Conservation (phyloP, 1,140 invertebrate genomes). For the Heliconius hermathena region DNA sequence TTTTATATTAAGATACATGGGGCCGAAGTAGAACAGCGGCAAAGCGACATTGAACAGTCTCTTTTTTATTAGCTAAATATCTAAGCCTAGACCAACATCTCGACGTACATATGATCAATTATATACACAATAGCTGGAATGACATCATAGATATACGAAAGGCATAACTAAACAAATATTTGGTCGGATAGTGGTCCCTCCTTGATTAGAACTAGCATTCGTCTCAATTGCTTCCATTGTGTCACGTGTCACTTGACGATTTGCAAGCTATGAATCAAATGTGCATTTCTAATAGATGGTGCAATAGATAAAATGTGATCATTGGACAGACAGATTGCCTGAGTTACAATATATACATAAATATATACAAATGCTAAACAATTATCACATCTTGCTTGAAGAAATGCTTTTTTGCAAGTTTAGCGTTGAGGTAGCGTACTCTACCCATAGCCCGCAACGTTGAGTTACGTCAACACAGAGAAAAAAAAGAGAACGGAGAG, state of each 20-base stretch:
- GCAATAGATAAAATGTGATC: background rate
- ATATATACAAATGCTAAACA: background rate
- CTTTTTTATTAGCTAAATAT: background rate
- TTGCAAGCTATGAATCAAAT: slow-evolving; percentile 32
- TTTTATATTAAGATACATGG: no score
- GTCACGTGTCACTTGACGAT: slow-evolving; percentile 29
- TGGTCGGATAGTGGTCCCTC: slow-evolving; percentile 45
- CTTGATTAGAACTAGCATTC: slow-evolving; percentile 55
- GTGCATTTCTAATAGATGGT: slow-evolving; percentile 14
- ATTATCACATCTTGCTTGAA: background rate
- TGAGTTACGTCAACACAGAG: background rate
- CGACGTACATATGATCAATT: background rate
- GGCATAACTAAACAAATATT: slow-evolving; percentile 48
- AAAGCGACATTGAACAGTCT: no score
- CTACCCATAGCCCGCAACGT: background rate
- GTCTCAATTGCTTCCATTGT: slow-evolving; percentile 56
- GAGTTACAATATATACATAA: background rate
- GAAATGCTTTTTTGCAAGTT: background rate
- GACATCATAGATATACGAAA: slow-evolving; percentile 29
- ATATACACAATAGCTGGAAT: slow-evolving; percentile 23
- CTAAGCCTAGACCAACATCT: background rate
- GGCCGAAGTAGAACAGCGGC: no score
- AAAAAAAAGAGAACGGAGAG: background rate
- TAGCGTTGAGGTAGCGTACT: no score
- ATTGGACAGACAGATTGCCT: background rate